Percentiles rank a stretch among this genome's conserved stretches.
Conservation (phyloP, 2,113 vertebrate genomes). For the Montifringilla adamsi region DNA sequence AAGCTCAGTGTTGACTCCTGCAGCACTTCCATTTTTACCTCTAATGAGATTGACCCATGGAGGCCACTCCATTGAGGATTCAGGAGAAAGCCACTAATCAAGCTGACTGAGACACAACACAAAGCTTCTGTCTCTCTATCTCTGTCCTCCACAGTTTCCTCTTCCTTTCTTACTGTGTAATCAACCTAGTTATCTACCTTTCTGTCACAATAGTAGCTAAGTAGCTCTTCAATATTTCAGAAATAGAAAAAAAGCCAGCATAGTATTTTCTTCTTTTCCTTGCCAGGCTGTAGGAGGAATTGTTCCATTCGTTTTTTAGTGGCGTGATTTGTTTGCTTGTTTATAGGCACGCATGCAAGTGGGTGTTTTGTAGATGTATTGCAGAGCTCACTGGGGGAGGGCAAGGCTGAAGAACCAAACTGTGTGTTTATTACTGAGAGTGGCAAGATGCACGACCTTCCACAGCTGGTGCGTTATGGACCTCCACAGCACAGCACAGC, state of each 20-base stretch:
- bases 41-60: conserved; percentile 39
- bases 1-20: background rate
- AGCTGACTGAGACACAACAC: conserved; percentile 20
- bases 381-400: background rate
- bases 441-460: background rate
- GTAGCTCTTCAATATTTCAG: conserved; percentile 15
- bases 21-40: conserved; percentile 43
- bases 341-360: background rate
- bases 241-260: background rate
- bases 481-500: background rate
- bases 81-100: conserved; percentile 40
- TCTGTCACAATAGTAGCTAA: conserved; percentile 9
- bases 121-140: conserved; percentile 1
- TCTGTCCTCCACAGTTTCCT: background rate
- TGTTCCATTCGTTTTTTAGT: conserved; percentile 24
- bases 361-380: conserved; percentile 7
- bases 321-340: conserved; percentile 38
- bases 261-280: background rate
- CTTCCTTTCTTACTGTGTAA: background rate
- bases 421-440: background rate
- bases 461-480: background rate
- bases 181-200: conserved; percentile 8
- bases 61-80: conserved; percentile 25
- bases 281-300: background rate
- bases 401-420: background rate